phyloP scores from a whole-genome alignment of 2,113 vertebrate genomes.

The Myrmecobius fasciatus region DNA sequence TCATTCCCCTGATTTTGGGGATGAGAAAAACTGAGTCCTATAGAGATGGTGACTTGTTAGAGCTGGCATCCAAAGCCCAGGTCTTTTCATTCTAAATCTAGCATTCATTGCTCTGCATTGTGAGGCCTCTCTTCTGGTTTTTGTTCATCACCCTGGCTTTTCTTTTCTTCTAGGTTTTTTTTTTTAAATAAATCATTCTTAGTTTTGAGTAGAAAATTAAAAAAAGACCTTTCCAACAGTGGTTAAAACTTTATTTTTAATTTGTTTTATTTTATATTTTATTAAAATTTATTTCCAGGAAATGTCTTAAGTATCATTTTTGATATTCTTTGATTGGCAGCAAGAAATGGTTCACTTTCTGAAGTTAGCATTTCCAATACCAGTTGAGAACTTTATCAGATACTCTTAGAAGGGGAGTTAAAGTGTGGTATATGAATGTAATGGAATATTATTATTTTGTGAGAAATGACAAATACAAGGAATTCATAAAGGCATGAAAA shows the following conservation, averaged over 20 bases:
- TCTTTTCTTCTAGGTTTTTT: slow-evolving; percentile 37
- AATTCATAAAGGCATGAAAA: not conserved
- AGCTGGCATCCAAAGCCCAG: not conserved
- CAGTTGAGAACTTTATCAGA: not conserved
- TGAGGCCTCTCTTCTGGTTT: slow-evolving; percentile 45
- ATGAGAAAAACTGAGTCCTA: not conserved
- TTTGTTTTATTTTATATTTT: too few species aligned
- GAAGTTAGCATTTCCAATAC: slow-evolving; percentile 55
- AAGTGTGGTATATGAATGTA: not conserved
- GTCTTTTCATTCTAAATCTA: not conserved
- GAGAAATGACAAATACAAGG: not conserved
- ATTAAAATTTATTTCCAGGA: slow-evolving; percentile 23
- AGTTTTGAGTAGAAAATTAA: not conserved
- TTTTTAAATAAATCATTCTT: not conserved
- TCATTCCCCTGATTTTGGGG: not conserved
- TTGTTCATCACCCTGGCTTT: not conserved
- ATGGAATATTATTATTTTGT: not conserved
- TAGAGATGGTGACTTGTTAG: not conserved
- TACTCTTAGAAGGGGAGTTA: not conserved
- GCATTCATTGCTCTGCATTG: not conserved
- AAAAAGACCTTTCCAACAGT: not conserved
- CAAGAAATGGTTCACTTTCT: slow-evolving; percentile 43
- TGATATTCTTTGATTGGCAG: slow-evolving; percentile 34
- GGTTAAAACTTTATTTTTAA: not conserved
- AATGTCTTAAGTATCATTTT: slow-evolving; percentile 39